Percentiles rank a stretch among this genome's conserved stretches.
Evolutionary conservation across 2,113 vertebrate species (phyloP).

Genomic region (Pao palembangensis): DNA sequence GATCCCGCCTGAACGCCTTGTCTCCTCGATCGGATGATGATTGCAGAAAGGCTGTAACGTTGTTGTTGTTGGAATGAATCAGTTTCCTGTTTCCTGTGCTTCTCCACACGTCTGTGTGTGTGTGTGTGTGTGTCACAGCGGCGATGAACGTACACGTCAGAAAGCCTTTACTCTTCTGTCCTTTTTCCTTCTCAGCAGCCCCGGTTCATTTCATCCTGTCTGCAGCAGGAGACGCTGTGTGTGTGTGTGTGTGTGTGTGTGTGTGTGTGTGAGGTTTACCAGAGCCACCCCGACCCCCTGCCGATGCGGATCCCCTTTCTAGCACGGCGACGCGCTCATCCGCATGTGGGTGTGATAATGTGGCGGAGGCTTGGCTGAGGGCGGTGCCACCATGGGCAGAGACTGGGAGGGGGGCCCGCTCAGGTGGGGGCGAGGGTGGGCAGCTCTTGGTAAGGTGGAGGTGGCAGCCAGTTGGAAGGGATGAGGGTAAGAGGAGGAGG

Average conservation of each 20-base stretch:
- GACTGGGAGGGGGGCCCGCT: slow-evolving; percentile 62
- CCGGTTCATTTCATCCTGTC: slow-evolving; percentile 6
- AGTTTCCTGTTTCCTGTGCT: slow-evolving; percentile 27
- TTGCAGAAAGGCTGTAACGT: neutral
- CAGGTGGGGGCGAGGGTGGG: slow-evolving; percentile 51
- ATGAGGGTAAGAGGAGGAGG: slow-evolving; percentile 71
- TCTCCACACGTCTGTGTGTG: slow-evolving; percentile 28
- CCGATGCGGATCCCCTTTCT: slow-evolving; percentile 43
- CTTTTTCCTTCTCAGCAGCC: slow-evolving; percentile 31
- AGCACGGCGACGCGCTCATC: slow-evolving; percentile 91
- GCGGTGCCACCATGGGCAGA: slow-evolving; percentile 62
- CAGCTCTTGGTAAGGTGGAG: slow-evolving; percentile 57
- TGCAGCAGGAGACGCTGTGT: slow-evolving; percentile 19
- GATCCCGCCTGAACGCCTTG: too few relatives aligned
- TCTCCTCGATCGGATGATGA: too few relatives aligned
- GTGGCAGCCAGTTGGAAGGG: slow-evolving; percentile 53
- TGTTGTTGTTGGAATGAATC: slow-evolving; percentile 5
- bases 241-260: slow-evolving; percentile 33
- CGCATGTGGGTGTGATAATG: slow-evolving; percentile 84
- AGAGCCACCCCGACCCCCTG: slow-evolving; percentile 19
- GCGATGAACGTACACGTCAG: slow-evolving; percentile 24
- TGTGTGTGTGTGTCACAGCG: slow-evolving; percentile 29
- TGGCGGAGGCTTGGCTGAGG: slow-evolving; percentile 78
- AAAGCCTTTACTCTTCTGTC: slow-evolving; percentile 20
- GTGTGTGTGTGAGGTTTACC: slow-evolving; percentile 35